Base-by-base conservation (phyloP, 2,888 invertebrate genomes). In the Xanthia icteritia region DNA sequence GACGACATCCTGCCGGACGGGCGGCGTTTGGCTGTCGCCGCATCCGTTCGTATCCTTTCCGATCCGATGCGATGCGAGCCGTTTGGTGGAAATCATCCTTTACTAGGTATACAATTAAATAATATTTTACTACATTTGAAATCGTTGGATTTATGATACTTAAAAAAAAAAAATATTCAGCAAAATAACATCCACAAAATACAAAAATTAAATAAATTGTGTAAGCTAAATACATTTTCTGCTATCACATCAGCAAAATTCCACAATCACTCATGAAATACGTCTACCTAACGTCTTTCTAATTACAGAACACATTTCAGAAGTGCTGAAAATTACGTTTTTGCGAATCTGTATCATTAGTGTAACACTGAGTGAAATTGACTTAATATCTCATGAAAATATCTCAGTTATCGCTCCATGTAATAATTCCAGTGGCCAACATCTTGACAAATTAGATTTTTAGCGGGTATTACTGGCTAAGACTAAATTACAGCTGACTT, bases 381-480 rank as follows among this genome's bases (percentile, higher is more conserved):
- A 82, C 80, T 80, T 83, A 84, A 83, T 83, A 82, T 83, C 74
- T 86, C 68, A 72, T 74, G 81, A 86, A 89, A 88, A 88, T 83
- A 86, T 84, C 78, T 77, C 67, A 78, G 84, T 88, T 82, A 88
- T 88, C 75, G 85, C 61, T 89, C 68, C 75, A 82, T 85, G 67
- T 85, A 85, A 89, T 88, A 85, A 83, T 82, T 81, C 45, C 70
- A 87, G 83, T 89, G 82, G 82, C 88, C 93, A 93, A 92, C 91
- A 92, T 92, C 92, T 95, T 96, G 96, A 96, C 94, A 96, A 96
- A 96, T 96, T 96, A 95, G 94, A 96, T 96, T 96, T 95, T 95
- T 94, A 94, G 92, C 92, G 92, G 94, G 93, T 94, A 94, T 95
- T 95, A 92, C 94, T 93, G 93, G 95, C 93, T 95, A 94, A 96